Evolutionary conservation across 2,113 vertebrate species (phyloP).

Genomic region (Corythoichthys intestinalis): DNA sequence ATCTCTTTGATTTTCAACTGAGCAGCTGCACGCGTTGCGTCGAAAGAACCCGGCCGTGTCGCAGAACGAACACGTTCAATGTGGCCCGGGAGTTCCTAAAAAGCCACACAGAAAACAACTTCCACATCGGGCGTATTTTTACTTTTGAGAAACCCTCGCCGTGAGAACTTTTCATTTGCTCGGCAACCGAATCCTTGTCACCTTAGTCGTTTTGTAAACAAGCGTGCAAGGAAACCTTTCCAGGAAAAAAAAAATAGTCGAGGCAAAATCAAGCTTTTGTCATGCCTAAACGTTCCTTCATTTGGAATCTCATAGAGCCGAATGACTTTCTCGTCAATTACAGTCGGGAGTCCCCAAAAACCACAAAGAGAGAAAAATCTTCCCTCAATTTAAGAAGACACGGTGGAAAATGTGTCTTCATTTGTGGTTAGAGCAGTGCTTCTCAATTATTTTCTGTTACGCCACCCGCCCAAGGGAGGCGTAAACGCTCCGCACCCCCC

Average conservation of each 20-base stretch:
- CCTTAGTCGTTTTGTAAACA: constrained; percentile 11
- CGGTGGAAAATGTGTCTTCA: constrained; percentile 59
- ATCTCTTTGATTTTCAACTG: constrained; percentile 26
- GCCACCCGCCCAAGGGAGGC: no score
- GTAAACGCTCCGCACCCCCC: no score
- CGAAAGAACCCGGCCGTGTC: constrained; percentile 29
- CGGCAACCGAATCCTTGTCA: constrained; percentile 29
- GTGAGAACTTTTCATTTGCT: constrained; percentile 29
- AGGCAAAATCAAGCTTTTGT: constrained; percentile 40
- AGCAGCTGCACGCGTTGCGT: constrained; percentile 24
- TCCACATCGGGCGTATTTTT: constrained; percentile 4
- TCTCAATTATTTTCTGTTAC: no score
- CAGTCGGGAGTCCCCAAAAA: constrained; percentile 37
- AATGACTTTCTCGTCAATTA: constrained; percentile 56
- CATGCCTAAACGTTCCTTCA: constrained; percentile 20
- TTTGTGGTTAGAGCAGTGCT: constrained; percentile 32
- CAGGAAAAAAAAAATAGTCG: constrained; percentile 47
- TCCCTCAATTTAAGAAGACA: constrained; percentile 34
- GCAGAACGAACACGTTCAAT: not conserved
- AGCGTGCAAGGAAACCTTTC: constrained; percentile 21
- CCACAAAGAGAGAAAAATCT: constrained; percentile 54
- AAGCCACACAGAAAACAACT: constrained; percentile 10
- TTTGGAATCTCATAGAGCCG: constrained; percentile 33
- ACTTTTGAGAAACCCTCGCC: not conserved
- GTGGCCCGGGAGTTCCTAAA: not conserved